These are phyloP conservation scores for Clavelina lepadiformis DNA, from an alignment of 23 tunicate genomes.

Conservation along the genomic window DNA sequence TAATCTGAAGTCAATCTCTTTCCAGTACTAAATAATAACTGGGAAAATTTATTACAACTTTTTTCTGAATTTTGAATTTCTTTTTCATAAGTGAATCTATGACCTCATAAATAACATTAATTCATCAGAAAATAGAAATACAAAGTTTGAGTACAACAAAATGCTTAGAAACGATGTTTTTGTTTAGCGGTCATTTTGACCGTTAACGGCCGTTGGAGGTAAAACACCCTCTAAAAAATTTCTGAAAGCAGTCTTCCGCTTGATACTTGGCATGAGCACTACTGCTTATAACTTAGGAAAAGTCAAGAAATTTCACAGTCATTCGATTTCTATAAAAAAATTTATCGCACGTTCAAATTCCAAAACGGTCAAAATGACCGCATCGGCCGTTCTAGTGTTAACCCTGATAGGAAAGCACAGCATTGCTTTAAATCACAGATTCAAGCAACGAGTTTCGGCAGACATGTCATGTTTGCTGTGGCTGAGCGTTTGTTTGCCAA, in stretches of 20 bases:
- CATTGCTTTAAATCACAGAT: too few species aligned
- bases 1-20: conserved; percentile 10
- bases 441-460: too few species aligned
- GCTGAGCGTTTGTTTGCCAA: too few species aligned
- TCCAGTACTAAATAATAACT: conserved; percentile 21
- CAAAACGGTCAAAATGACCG: conserved; percentile 39
- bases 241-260: conserved; percentile 15
- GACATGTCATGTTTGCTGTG: too few species aligned
- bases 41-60: conserved; percentile 5
- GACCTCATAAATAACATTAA: too few species aligned
- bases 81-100: too few species aligned
- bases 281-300: conserved; percentile 17
- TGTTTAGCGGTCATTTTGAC: conserved; percentile 13
- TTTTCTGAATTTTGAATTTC: conserved; percentile 13
- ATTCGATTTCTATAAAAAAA: conserved; percentile 13
- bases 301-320: conserved; percentile 13
- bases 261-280: conserved; percentile 9
- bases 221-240: conserved; percentile 13
- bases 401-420: too few species aligned
- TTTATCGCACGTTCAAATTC: conserved; percentile 9
- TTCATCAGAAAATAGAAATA: too few species aligned
- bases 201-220: conserved; percentile 25
- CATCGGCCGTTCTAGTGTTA: conserved; percentile 9
- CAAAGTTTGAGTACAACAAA: conserved; percentile 17
- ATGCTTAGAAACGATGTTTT: conserved; percentile 18